Base-by-base conservation (phyloP, 2,113 vertebrate species). In the Melospiza melodia region DNA sequence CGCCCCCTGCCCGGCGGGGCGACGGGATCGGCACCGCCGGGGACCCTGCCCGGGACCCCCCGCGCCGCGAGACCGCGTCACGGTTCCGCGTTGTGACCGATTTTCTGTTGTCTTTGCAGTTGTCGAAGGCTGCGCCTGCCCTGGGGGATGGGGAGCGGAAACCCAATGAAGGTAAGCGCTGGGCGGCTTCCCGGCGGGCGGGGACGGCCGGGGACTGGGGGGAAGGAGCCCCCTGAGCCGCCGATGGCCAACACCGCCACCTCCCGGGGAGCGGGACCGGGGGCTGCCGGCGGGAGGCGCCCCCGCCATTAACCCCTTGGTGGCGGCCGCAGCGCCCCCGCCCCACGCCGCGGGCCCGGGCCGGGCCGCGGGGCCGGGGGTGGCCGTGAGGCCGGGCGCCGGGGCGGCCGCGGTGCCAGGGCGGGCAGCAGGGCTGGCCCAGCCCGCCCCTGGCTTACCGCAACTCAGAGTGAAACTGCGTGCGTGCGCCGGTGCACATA, bases 71-170 rank as follows among this genome's bases (percentile, higher is more conserved):
- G 37, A 67, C 41, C 44, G 39, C 74, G 18, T 59, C 80, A 44
- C 39, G 48, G 49, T 51, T 85, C 84, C 88, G 72, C 9, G 69
- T 62, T 77, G 76, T 97, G 93, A 97, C 89, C 5, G 67, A 69
- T 80, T 91, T 43, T 93, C 76, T 97, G 78, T 97, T 98, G 59
- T 97, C 90, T 97, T 91, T 92, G 82, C 95, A 98, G 98, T 97
- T 98, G 94, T 98, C 97, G 68, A 97, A 97, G 96, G 98, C 98
- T 74, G 98, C 98, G 63, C 98, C 98, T 52, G 97, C 95, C 82
- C 93, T 97, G 79, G 98, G 95, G 93, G 98, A 97, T 89, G 96
- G 97, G 94, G 97, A 98, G 54, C 93, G 93, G 88, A 98, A 97
- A 94, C 62, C 95, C 76, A 95, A 94, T 12, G 97, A 98, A 96